Evolutionary conservation across 1,140 invertebrate species (phyloP), one percentile per base, ranked within the genome.

Genomic region (Platyura marginata): DNA sequence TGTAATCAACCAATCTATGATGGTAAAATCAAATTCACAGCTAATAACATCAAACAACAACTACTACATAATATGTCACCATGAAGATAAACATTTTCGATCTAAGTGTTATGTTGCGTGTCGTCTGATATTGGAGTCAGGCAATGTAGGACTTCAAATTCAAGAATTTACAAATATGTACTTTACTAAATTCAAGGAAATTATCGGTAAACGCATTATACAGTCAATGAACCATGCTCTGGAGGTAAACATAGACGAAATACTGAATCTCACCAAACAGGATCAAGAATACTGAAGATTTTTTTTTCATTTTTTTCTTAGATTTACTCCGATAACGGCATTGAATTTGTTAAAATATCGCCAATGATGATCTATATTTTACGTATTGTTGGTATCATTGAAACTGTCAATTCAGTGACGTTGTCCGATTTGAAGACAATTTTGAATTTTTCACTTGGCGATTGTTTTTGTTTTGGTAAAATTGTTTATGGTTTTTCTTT

Each of bases 191-290:
- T 46, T 54, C 22, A 51, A 51, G 21, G 22, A 42, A 1, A 47
- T 48, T 1, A 38, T 59, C 0, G 51, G 43, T 3, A 51, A 55
- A 10, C 45, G 50, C 3, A 40, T 42, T 4, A 37, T 61, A 13
- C 34, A 37, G 20, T 53, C 58, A 20, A 61, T 61, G 59, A 52
- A 52, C 5, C 55, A 60, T 47, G 44, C 44, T 9, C 54, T 61
- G 11, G 54, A 61, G 46, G 57, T 58, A 40, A 22, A n/a, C 6
- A 36, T 36, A n/a, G 10, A n/a, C 25, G 25, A 13, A 6, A 13
- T 8, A 29, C 25, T 29, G 25, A 29, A 29, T n/a, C n/a, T n/a
- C n/a, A n/a, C n/a, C n/a, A n/a, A 29, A 29, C 6, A 29, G 6
- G 6, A 6, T 29, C 6, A 13, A 29, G 13, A 29, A 29, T 29